These are phyloP conservation scores for Brachyopa scutellaris DNA, from an alignment of 2,888 invertebrate genomes.

Conservation along the genomic window DNA sequence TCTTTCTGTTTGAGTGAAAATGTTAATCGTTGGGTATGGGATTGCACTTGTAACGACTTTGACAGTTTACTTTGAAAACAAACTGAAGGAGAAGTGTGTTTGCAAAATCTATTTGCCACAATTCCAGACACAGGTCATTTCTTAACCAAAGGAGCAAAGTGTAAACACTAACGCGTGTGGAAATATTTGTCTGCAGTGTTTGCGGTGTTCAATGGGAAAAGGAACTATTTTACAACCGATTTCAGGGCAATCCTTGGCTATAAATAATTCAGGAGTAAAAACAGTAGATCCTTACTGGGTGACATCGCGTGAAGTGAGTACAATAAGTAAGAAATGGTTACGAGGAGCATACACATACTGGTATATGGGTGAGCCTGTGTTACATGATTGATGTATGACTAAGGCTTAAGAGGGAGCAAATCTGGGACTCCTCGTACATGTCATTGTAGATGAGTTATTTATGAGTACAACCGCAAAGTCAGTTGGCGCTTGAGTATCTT, in stretches of 20 bases:
- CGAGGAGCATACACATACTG: background rate
- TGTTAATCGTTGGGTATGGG: conserved; percentile 22
- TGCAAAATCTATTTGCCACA: background rate
- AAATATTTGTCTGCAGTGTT: conserved; percentile 5
- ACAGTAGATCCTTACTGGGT: background rate
- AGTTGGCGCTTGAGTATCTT: background rate
- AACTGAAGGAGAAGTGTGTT: background rate
- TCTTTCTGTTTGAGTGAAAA: background rate
- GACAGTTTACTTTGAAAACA: conserved; percentile 5
- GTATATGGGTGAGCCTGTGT: background rate
- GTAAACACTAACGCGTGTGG: background rate
- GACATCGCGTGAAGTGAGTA: background rate
- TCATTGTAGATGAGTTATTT: background rate
- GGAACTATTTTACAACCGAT: background rate
- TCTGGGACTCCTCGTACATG: background rate
- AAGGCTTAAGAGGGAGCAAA: conserved; percentile 5
- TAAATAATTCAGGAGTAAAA: conserved; percentile 20
- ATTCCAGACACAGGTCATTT: background rate
- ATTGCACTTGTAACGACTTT: background rate
- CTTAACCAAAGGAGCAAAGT: background rate
- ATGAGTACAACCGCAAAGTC: background rate
- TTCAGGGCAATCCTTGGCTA: background rate
- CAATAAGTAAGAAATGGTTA: background rate
- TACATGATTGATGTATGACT: conserved; percentile 1
- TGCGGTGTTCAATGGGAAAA: conserved; percentile 16